Base-by-base conservation (phyloP, 2,888 invertebrate genomes). In the Ennomos fuscantarius region DNA sequence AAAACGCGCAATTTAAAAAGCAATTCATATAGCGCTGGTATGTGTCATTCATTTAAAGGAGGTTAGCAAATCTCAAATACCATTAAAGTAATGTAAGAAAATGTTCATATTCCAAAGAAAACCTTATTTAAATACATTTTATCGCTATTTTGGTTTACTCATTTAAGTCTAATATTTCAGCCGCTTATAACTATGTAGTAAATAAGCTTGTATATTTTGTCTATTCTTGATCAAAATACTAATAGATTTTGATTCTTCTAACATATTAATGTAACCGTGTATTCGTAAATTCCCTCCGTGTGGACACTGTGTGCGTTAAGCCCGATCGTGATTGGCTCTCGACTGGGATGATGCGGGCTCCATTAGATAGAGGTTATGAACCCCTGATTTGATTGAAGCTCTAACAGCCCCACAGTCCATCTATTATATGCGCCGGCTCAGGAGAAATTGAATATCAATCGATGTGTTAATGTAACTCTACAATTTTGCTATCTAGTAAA, bases 321-420 rank as follows among this genome's bases (percentile, higher is more conserved):
- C 79, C 74, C 73, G 70, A 63, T 65, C 72, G 75, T 86, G 85
- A 88, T 88, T 88, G 88, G 85, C 74, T 81, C 76, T 74, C 76
- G 72, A 79, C 80, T 76, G 75, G 77, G 72, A 81, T 82, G 81
- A 89, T 89, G 86, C 89, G 89, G 89, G 89, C 77, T 63, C 72
- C 73, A 68, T 74, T 78, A 70, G 76, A 82, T 42, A 15, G 66
- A 66, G 81, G 84, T 82, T 85, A 84, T 84, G 85, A 82, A 84
- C 87, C 83, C 84, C 84, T 79, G 88, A 83, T 86, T 88, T 89
- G 87, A 89, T 89, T 87, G 88, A 87, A 86, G 81, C 84, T 82
- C 82, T 84, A 82, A 78, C 77, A 76, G 74, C 76, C 73, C 70
- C 71, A 62, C 74, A 76, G 74, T 74, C 68, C 73, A 69, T 65